These are phyloP conservation scores for Donacobius atricapilla DNA, from an alignment of 2,113 vertebrate species.

Conservation along the genomic window DNA sequence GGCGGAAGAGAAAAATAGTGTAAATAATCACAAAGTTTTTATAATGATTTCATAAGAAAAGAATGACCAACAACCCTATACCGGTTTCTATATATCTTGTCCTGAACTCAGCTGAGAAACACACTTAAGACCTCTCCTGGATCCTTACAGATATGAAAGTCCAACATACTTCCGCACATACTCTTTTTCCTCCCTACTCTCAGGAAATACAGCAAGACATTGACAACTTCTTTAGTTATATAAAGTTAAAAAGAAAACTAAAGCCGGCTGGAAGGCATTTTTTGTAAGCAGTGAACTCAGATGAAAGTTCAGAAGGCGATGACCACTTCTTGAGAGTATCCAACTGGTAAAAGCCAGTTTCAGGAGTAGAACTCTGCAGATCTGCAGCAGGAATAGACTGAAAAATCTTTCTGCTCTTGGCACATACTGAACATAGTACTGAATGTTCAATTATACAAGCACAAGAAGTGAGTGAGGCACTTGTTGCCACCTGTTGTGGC, in stretches of 20 bases:
- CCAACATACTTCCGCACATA: fast-evolving
- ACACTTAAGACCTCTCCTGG: neutral
- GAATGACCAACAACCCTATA: fast-evolving
- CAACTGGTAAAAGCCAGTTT: neutral
- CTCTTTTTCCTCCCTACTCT: neutral
- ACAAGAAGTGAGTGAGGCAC: neutral
- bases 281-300: neutral
- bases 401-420: neutral
- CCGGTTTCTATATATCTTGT: fast-evolving
- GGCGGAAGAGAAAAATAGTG: neutral
- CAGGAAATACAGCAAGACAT: neutral
- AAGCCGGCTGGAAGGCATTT: neutral
- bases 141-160: neutral
- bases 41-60: neutral
- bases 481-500: neutral
- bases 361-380: neutral
- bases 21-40: neutral
- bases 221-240: neutral
- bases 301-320: neutral
- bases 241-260: neutral
- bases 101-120: neutral
- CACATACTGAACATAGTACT: neutral
- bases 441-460: neutral
- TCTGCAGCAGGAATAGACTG: neutral
- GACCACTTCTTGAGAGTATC: neutral